A percentile compares a stretch with the other conserved stretches of the same genome.
Evolutionary conservation across 1,140 invertebrate genomes (phyloP).

Genomic region (Ctenoplectra terminalis): DNA sequence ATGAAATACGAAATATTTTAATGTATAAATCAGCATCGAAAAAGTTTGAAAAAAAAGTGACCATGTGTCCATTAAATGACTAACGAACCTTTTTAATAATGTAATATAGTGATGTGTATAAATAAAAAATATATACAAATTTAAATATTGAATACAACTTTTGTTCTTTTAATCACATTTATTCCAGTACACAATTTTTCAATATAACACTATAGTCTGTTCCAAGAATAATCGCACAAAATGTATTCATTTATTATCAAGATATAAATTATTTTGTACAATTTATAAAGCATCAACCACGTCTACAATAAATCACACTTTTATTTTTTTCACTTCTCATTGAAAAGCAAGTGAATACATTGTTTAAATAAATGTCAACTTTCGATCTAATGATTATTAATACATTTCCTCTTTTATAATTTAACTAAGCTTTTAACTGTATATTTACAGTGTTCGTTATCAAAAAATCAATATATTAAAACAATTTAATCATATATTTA

Average conservation of each 20-base stretch:
- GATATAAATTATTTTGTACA: slow-evolving; percentile 42
- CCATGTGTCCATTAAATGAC: slow-evolving; percentile 68
- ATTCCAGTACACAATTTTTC: slow-evolving; percentile 24
- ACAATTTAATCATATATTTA: slow-evolving; percentile 20
- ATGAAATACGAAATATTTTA: neutral
- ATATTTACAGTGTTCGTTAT: neutral
- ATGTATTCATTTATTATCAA: slow-evolving; percentile 40
- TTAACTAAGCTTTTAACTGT: slow-evolving; percentile 3
- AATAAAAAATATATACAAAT: slow-evolving; percentile 66
- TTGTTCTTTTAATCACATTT: slow-evolving; percentile 30
- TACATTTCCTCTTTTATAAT: neutral
- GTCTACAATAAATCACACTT: slow-evolving; percentile 3
- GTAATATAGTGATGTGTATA: slow-evolving; percentile 73
- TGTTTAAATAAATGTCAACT: slow-evolving; percentile 11
- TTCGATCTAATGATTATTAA: neutral
- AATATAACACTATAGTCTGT: slow-evolving; percentile 18
- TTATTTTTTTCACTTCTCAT: neutral
- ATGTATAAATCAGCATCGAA: slow-evolving; percentile 25
- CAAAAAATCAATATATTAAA: slow-evolving; percentile 21
- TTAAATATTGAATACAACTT: neutral
- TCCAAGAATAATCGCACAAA: slow-evolving; percentile 39
- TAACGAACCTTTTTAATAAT: slow-evolving; percentile 75
- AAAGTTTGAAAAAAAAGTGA: slow-evolving; percentile 57
- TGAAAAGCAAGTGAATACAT: neutral
- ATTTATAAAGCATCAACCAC: slow-evolving; percentile 5